Percentiles rank a stretch among this genome's conserved stretches.
Conservation (phyloP, 2,113 vertebrate species). For the Chaetodon auriga region DNA sequence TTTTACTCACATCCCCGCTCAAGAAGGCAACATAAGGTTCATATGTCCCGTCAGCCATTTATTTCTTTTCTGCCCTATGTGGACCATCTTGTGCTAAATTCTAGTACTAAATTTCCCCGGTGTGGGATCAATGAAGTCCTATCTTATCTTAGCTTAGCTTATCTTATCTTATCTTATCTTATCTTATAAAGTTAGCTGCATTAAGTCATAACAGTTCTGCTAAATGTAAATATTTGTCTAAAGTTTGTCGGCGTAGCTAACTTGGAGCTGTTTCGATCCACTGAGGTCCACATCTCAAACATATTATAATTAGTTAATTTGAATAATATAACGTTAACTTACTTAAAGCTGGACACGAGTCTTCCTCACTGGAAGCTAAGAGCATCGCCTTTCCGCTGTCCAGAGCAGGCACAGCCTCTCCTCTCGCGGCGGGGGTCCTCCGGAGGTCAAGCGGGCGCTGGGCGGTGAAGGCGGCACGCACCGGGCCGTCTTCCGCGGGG, state of each 20-base stretch:
- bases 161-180: too few relatives aligned
- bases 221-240: not conserved
- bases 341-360: not conserved
- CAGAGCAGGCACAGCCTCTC: rapidly evolving
- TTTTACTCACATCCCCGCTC: not conserved
- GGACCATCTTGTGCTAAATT: not conserved
- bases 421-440: not conserved
- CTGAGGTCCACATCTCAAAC: not conserved
- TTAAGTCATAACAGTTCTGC: not conserved
- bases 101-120: too few relatives aligned
- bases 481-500: not conserved
- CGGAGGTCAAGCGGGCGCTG: not conserved
- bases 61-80: not conserved
- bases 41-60: not conserved
- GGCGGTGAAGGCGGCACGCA: rapidly evolving
- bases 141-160: too few relatives aligned
- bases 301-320: not conserved
- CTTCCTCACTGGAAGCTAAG: not conserved
- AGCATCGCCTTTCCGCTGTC: not conserved
- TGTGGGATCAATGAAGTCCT: too few relatives aligned
- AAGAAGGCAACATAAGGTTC: too few relatives aligned
- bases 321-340: not conserved
- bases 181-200: not conserved
- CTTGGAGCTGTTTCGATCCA: too few relatives aligned
- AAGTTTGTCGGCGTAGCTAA: not conserved